A percentile compares a stretch with the other conserved stretches of the same genome.
These are phyloP conservation scores for Mungos mungo DNA, from an alignment of 2,113 vertebrate genomes.

Conservation along the genomic window DNA sequence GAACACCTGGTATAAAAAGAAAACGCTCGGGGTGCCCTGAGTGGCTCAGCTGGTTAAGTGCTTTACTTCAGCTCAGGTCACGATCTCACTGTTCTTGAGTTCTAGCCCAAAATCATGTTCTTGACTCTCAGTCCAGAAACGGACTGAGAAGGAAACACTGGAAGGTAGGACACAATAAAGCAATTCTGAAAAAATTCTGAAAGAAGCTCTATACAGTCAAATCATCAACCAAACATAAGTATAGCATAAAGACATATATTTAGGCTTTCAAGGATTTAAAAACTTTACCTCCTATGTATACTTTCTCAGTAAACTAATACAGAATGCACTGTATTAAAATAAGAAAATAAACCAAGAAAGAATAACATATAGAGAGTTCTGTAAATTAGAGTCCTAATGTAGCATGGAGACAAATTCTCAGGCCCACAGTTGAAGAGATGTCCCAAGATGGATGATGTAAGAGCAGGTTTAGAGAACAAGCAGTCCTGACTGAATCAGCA, in stretches of 20 bases:
- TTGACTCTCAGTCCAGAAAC: no score
- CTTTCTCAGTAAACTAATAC: background rate
- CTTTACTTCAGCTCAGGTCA: no score
- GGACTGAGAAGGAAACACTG: background rate
- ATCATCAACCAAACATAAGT: background rate
- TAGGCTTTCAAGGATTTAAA: background rate
- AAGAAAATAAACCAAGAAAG: constrained; percentile 8
- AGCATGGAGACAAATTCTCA: background rate
- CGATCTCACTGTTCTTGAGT: no score
- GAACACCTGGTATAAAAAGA: background rate
- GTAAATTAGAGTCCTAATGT: background rate
- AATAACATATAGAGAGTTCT: background rate
- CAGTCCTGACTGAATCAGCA: background rate
- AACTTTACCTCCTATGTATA: background rate
- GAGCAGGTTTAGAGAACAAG: background rate
- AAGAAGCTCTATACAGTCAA: background rate
- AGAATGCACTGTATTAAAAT: background rate
- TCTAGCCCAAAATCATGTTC: no score
- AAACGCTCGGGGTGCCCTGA: background rate
- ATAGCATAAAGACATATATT: background rate
- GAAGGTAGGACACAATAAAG: background rate
- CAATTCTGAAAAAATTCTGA: background rate
- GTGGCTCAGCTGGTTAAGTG: no score
- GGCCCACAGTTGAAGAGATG: background rate
- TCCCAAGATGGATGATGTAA: background rate